Conservation (phyloP, 2,113 vertebrate species). For the Caranx ignobilis region DNA sequence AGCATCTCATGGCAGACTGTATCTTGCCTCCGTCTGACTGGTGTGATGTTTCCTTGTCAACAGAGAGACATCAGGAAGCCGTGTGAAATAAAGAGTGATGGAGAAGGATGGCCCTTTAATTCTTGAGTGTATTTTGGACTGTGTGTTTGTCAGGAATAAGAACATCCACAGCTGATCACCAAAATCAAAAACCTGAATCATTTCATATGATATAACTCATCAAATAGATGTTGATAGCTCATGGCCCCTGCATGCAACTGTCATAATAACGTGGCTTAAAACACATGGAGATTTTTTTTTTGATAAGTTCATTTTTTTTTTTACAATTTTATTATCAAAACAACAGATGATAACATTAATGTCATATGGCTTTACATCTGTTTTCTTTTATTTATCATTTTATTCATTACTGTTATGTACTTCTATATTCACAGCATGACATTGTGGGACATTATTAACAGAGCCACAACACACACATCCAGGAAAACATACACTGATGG, state of each 20-base stretch:
- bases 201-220: rapidly evolving
- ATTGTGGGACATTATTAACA: constrained; percentile 40
- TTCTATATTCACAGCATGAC: constrained; percentile 60
- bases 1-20: background rate
- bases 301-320: constrained; percentile 51
- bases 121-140: background rate
- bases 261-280: constrained; percentile 50
- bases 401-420: constrained; percentile 15
- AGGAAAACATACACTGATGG: constrained; percentile 17
- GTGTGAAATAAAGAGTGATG: background rate
- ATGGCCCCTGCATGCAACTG: background rate
- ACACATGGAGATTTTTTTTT: constrained; percentile 16
- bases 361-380: constrained; percentile 55
- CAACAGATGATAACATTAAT: constrained; percentile 54
- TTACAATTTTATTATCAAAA: constrained; percentile 83
- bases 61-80: background rate
- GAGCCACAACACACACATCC: constrained; percentile 35
- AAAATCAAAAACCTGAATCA: background rate
- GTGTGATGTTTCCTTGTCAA: background rate
- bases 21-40: background rate
- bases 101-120: background rate
- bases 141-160: too few relatives aligned
- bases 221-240: background rate
- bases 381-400: constrained; percentile 52
- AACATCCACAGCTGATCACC: too few relatives aligned